phyloP scores from a whole-genome alignment of 2,113 vertebrate species.

The Probosciger aterrimus region DNA sequence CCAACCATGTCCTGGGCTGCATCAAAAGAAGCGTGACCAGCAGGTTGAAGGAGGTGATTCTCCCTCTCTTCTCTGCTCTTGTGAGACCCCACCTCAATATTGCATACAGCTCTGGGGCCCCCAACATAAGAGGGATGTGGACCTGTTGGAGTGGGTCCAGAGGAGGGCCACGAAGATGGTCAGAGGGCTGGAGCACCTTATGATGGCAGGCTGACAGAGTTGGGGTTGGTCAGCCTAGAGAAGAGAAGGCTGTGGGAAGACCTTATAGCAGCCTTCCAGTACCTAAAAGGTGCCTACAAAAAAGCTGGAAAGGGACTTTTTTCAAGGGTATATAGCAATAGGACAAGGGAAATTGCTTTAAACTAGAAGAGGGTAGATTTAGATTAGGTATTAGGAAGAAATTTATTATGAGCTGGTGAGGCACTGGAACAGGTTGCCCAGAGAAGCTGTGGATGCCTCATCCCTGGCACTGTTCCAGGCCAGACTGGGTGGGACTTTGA shows the following conservation, averaged over 20 bases:
- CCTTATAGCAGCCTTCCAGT: neutral
- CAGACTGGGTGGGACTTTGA: neutral
- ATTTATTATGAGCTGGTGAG: neutral
- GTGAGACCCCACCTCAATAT: neutral
- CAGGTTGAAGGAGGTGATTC: neutral
- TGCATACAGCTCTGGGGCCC: neutral
- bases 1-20: neutral
- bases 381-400: neutral
- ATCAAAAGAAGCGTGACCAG: neutral
- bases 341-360: neutral
- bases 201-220: neutral
- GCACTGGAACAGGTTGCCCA: neutral
- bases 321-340: neutral
- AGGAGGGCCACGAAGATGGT: neutral
- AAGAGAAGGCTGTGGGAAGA: neutral
- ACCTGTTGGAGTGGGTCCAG: neutral
- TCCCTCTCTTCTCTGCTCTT: neutral
- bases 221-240: neutral
- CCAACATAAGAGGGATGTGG: neutral
- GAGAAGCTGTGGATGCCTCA: neutral
- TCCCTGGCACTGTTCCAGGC: neutral
- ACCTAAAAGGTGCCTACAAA: neutral
- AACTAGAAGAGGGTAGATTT: neutral
- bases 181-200: neutral
- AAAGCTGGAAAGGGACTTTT: neutral